Evolutionary conservation across 2,888 invertebrate species (phyloP).

Genomic region (Athalia cordata): DNA sequence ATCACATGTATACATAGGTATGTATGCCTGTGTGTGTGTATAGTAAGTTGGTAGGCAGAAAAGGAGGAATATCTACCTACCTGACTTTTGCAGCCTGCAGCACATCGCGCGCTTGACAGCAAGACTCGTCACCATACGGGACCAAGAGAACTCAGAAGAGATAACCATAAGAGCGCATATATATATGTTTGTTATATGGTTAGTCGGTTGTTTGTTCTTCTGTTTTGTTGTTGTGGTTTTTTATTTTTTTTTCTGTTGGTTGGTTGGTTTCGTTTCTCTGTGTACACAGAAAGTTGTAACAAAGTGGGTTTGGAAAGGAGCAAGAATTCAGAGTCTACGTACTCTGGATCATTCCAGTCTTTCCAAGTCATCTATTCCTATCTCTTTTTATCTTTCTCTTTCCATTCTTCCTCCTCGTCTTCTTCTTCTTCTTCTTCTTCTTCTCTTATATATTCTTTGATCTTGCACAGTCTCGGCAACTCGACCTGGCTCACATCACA

Average conservation of each 20-base stretch:
- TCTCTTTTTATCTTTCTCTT: constrained; percentile 7
- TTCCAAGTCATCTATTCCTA: not conserved
- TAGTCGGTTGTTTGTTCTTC: too few species aligned
- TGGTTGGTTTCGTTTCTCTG: too few species aligned
- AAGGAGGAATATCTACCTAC: not conserved
- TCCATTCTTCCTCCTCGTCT: not conserved
- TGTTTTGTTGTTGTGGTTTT: too few species aligned
- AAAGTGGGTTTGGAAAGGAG: constrained; percentile 42
- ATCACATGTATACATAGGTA: too few species aligned
- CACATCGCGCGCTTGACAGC: not conserved
- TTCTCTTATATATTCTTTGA: not conserved
- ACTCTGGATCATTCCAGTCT: constrained; percentile 18
- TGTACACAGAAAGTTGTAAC: constrained; percentile 29
- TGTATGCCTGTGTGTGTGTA: not conserved
- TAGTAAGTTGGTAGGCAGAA: not conserved
- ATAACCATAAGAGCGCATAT: constrained; percentile 37
- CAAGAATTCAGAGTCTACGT: not conserved
- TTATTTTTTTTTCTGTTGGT: too few species aligned
- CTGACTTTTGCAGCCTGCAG: too few species aligned
- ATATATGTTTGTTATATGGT: too few species aligned
- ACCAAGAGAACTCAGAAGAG: not conserved
- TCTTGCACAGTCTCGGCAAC: not conserved
- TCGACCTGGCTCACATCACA: not conserved
- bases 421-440: not conserved
- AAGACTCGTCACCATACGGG: constrained; percentile 37